Percentiles rank a stretch among this genome's conserved stretches.
phyloP scores from a whole-genome alignment of 2,888 invertebrate species.

The Sesia apiformis region DNA sequence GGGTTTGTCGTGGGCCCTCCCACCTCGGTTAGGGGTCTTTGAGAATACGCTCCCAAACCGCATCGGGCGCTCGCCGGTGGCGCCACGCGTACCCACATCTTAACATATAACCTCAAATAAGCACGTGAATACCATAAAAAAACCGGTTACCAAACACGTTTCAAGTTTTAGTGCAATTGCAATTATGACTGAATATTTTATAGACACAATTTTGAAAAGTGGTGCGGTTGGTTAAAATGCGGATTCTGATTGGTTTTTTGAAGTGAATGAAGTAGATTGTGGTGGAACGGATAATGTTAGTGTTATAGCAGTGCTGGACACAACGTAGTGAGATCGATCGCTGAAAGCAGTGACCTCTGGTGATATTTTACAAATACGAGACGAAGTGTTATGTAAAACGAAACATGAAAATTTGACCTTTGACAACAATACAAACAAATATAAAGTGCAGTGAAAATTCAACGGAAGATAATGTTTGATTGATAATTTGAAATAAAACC shows the following conservation, averaged over 20 bases:
- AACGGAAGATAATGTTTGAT: too few relatives aligned
- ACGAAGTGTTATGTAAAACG: slow-evolving; percentile 14
- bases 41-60: slow-evolving; percentile 52
- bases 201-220: slow-evolving; percentile 2
- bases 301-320: slow-evolving; percentile 3
- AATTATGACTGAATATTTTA: slow-evolving; percentile 7
- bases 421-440: neutral
- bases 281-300: neutral
- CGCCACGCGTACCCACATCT: slow-evolving; percentile 52
- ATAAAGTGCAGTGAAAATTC: neutral
- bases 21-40: slow-evolving; percentile 52
- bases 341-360: slow-evolving; percentile 45
- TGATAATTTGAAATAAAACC: too few relatives aligned
- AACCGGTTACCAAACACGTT: slow-evolving; percentile 9
- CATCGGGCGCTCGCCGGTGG: slow-evolving; percentile 64
- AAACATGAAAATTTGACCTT: neutral
- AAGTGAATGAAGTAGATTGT: slow-evolving; percentile 16
- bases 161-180: slow-evolving; percentile 1
- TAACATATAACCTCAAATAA: slow-evolving; percentile 28
- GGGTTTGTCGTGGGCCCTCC: slow-evolving; percentile 46
- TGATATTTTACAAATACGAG: slow-evolving; percentile 17
- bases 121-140: slow-evolving; percentile 25
- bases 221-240: slow-evolving; percentile 11
- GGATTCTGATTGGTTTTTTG: slow-evolving; percentile 20
- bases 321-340: slow-evolving; percentile 31